Conservation (phyloP, 37 sponge, comb jelly and placozoan genomes). For the Oopsacas minuta region DNA sequence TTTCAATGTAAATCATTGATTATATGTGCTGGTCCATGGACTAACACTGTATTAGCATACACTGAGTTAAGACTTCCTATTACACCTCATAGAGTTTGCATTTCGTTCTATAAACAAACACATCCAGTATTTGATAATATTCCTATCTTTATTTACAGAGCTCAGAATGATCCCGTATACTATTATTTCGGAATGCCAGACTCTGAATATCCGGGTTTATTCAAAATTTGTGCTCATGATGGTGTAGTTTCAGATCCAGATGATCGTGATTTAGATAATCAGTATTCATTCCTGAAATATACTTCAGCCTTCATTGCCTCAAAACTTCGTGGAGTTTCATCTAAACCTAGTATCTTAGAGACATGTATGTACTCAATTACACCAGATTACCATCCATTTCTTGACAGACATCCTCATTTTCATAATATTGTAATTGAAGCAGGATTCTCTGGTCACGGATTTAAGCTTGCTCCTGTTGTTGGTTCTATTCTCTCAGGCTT, state of each 20-base stretch:
- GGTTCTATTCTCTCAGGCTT: background rate
- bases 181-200: constrained; percentile 44
- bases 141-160: constrained; percentile 31
- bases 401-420: constrained; percentile 20
- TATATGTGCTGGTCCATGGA: constrained; percentile 63
- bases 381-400: constrained; percentile 18
- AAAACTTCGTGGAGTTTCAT: background rate
- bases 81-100: background rate
- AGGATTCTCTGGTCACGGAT: constrained; percentile 19
- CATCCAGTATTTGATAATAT: background rate
- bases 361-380: constrained; percentile 23
- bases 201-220: constrained; percentile 63
- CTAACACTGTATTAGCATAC: constrained; percentile 25
- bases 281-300: background rate
- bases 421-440: constrained; percentile 22
- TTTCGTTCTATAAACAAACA: background rate
- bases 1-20: constrained; percentile 41
- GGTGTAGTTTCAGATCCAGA: constrained; percentile 24
- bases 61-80: constrained; percentile 42
- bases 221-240: constrained; percentile 39
- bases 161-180: background rate
- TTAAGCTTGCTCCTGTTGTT: background rate
- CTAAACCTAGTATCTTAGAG: constrained; percentile 23
- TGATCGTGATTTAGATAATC: constrained; percentile 20
- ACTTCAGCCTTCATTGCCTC: constrained; percentile 1